phyloP scores from a whole-genome alignment of 2,113 vertebrate species.

The Onychostruthus taczanowskii region DNA sequence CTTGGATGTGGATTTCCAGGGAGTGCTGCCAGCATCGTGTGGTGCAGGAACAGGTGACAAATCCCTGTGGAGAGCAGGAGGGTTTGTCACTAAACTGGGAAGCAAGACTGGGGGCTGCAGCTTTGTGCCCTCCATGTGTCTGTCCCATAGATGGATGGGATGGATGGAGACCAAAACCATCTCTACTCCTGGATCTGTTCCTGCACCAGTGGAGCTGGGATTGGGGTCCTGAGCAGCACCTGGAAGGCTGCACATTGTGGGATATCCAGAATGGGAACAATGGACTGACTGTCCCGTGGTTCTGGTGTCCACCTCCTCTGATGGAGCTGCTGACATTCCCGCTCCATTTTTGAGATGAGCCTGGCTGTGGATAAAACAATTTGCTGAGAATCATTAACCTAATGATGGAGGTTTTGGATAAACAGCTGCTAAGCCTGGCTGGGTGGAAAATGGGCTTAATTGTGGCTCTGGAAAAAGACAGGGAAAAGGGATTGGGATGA shows the following conservation, averaged over 20 bases:
- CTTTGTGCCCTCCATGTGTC: neutral
- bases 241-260: fast-evolving
- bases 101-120: neutral
- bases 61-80: fast-evolving
- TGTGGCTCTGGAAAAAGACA: neutral
- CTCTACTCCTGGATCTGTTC: neutral
- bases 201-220: neutral
- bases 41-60: neutral
- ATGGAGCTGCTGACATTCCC: neutral
- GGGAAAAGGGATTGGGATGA: neutral
- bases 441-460: constrained; percentile 35
- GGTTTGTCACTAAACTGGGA: neutral
- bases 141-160: neutral
- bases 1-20: fast-evolving
- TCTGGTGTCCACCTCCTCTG: neutral
- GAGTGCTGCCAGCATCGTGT: fast-evolving
- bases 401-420: constrained; percentile 67
- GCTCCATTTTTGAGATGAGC: constrained; percentile 56
- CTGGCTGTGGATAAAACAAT: constrained; percentile 40
- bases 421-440: constrained; percentile 61
- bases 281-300: fast-evolving
- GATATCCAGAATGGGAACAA: neutral
- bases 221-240: neutral
- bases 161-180: neutral
- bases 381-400: constrained; percentile 74